These are phyloP conservation scores for Venusia cambrica DNA, from an alignment of 2,888 invertebrate genomes.

Conservation along the genomic window DNA sequence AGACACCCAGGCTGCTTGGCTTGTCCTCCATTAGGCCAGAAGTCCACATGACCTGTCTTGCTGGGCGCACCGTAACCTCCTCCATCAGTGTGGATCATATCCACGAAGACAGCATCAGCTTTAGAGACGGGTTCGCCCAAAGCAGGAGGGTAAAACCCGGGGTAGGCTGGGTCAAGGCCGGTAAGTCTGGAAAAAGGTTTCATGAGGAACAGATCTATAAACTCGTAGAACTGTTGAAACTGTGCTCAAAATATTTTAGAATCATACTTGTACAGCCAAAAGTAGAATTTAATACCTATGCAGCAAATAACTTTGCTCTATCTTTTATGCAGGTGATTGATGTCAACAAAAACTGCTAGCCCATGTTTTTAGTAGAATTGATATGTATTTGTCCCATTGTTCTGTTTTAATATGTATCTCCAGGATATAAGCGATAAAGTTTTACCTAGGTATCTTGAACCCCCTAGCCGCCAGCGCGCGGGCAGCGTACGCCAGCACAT, in stretches of 20 bases:
- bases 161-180: constrained; percentile 73
- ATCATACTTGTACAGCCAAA: too few relatives aligned
- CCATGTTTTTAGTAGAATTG: too few relatives aligned
- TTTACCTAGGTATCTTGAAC: constrained; percentile 46
- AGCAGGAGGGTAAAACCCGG: constrained; percentile 56
- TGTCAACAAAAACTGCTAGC: too few relatives aligned
- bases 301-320: too few relatives aligned
- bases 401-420: too few relatives aligned
- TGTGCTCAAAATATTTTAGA: too few relatives aligned
- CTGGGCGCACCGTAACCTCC: constrained; percentile 56
- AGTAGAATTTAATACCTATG: too few relatives aligned
- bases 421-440: too few relatives aligned
- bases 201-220: too few relatives aligned
- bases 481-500: constrained; percentile 77
- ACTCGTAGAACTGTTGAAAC: too few relatives aligned
- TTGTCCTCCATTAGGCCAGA: constrained; percentile 70
- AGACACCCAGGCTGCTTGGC: constrained; percentile 73
- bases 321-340: too few relatives aligned
- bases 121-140: constrained; percentile 39
- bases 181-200: constrained; percentile 44
- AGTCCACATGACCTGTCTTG: constrained; percentile 58
- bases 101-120: constrained; percentile 67
- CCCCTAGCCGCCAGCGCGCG: constrained; percentile 54
- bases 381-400: too few relatives aligned
- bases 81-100: constrained; percentile 71